These are phyloP conservation scores for Oscheius onirici DNA, from an alignment of 2,888 invertebrate genomes.

Conservation along the genomic window DNA sequence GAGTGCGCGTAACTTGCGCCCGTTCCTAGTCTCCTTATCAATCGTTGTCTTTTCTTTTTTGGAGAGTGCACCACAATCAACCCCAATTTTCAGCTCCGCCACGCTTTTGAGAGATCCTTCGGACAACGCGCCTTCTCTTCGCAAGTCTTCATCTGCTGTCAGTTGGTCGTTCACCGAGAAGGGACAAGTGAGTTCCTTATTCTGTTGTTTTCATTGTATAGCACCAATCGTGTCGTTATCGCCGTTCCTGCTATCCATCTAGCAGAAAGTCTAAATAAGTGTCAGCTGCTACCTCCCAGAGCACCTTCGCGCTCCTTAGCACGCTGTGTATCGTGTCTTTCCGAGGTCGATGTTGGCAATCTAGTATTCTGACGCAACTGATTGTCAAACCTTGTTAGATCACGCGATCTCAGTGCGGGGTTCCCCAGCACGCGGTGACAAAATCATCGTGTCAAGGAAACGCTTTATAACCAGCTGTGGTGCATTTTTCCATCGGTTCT, in stretches of 20 bases:
- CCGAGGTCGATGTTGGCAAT: not conserved
- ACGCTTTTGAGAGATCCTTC: slow-evolving; percentile 40
- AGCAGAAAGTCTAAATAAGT: not conserved
- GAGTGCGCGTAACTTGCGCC: not conserved
- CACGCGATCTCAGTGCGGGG: slow-evolving; percentile 11
- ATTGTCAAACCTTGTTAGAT: slow-evolving; percentile 1
- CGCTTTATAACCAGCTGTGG: slow-evolving; percentile 21
- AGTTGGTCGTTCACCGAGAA: slow-evolving; percentile 42
- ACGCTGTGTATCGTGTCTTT: not conserved
- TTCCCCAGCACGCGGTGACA: slow-evolving; percentile 26
- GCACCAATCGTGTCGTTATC: too few species aligned
- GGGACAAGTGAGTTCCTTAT: slow-evolving; percentile 12
- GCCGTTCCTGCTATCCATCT: too few species aligned
- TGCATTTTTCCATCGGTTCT: slow-evolving; percentile 23
- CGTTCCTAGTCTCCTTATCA: not conserved
- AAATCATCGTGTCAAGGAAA: slow-evolving; percentile 17
- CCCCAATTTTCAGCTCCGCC: slow-evolving; percentile 45
- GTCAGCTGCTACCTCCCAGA: slow-evolving; percentile 11
- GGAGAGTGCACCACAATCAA: not conserved
- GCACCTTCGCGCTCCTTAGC: not conserved
- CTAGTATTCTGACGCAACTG: slow-evolving; percentile 24
- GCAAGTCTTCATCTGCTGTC: slow-evolving; percentile 57
- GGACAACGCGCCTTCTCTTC: slow-evolving; percentile 38
- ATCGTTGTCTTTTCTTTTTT: not conserved
- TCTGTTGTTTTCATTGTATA: not conserved